A percentile compares a stretch with the other conserved stretches of the same genome.
phyloP scores from a whole-genome alignment of 2,888 invertebrate genomes.

The Ischnura elegans region DNA sequence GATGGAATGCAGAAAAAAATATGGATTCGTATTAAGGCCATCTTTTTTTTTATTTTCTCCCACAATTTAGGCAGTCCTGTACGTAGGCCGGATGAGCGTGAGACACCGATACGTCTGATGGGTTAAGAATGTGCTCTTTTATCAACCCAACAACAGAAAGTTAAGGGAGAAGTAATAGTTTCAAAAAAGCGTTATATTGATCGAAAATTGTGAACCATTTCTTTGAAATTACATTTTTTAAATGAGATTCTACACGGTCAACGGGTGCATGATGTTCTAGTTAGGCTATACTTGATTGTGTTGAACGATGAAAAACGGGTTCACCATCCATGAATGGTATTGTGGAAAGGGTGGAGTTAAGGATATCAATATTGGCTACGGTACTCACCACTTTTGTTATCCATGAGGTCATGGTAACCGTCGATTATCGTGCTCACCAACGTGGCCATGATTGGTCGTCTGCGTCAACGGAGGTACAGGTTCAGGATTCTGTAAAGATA shows the following conservation, averaged over 20 bases:
- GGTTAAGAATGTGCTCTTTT: no score
- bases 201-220: no score
- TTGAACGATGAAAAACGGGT: background rate
- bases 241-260: no score
- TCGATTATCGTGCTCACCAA: constrained; percentile 82
- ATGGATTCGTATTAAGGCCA: background rate
- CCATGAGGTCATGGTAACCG: constrained; percentile 89
- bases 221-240: no score
- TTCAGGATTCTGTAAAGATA: constrained; percentile 54
- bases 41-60: background rate
- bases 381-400: constrained; percentile 88
- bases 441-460: constrained; percentile 80
- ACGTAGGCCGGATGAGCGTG: background rate
- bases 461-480: background rate
- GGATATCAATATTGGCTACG: background rate
- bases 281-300: no score
- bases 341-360: background rate
- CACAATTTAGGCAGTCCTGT: background rate
- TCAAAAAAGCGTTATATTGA: no score
- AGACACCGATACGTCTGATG: background rate
- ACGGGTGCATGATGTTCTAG: no score
- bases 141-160: no score
- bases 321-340: background rate
- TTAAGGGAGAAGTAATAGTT: no score
- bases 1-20: background rate